Percentiles rank a stretch among this genome's conserved stretches.
Conservation (phyloP, 2,888 invertebrate genomes). For the Lasioglossum lativentre region DNA sequence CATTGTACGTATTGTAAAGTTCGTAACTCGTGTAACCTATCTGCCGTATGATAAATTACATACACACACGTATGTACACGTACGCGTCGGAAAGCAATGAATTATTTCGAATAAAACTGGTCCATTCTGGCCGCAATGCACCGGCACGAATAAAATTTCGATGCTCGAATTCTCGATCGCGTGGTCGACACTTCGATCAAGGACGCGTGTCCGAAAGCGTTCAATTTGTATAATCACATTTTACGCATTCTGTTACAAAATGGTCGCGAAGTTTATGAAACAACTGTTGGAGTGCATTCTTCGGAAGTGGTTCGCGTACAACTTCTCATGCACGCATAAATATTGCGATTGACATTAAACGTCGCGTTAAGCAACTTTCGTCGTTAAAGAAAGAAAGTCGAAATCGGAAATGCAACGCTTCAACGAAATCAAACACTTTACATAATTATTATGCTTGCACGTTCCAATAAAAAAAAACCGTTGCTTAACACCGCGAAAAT, state of each 20-base stretch:
- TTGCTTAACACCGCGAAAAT: not conserved
- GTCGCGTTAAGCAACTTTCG: not conserved
- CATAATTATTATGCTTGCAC: not conserved
- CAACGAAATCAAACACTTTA: not conserved
- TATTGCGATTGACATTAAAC: not conserved
- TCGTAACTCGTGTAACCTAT: not conserved
- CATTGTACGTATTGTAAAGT: not conserved
- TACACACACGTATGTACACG: not conserved
- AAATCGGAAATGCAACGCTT: not conserved
- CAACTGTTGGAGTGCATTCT: constrained; percentile 48
- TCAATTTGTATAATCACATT: constrained; percentile 57
- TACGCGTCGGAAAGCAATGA: not conserved
- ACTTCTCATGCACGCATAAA: not conserved
- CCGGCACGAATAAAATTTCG: constrained; percentile 21
- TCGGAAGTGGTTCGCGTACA: constrained; percentile 33
- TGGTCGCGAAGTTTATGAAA: constrained; percentile 40
- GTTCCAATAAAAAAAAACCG: not conserved
- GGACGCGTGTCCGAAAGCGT: constrained; percentile 38
- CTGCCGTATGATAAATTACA: not conserved
- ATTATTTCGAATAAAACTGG: constrained; percentile 10
- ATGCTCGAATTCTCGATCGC: constrained; percentile 12
- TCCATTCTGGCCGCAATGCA: not conserved
- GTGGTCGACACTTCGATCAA: constrained; percentile 24
- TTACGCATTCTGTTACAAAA: constrained; percentile 54
- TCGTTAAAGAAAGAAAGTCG: not conserved